A percentile compares a stretch with the other conserved stretches of the same genome.
These are phyloP conservation scores for Ochlodes sylvanus DNA, from an alignment of 2,888 invertebrate species.

Conservation along the genomic window DNA sequence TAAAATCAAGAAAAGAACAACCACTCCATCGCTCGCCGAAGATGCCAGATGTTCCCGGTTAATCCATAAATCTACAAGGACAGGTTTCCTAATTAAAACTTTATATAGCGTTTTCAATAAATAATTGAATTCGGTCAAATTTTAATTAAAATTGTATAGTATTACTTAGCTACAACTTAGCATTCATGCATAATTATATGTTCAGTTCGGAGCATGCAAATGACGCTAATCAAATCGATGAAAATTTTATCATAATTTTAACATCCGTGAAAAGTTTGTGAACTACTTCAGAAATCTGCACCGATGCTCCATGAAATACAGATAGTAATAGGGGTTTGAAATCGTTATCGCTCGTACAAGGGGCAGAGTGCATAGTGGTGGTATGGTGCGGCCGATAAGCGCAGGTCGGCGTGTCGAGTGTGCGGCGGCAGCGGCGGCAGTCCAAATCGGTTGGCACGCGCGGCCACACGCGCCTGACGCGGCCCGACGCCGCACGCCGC, in stretches of 20 bases:
- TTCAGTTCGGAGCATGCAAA: no score
- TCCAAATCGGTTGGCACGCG: slow-evolving; percentile 75
- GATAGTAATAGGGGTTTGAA: slow-evolving; percentile 49
- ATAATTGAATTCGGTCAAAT: neutral
- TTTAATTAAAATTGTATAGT: neutral
- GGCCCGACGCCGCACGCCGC: slow-evolving; percentile 62
- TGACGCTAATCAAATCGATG: no score
- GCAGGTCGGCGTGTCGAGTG: slow-evolving; percentile 56
- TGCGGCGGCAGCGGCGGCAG: slow-evolving; percentile 66
- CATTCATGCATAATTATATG: neutral
- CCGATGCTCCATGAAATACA: slow-evolving; percentile 11
- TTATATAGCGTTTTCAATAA: neutral
- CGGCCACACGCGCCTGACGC: slow-evolving; percentile 78
- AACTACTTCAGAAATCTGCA: no score
- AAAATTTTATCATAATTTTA: no score
- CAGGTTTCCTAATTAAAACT: slow-evolving; percentile 11
- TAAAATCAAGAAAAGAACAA: neutral
- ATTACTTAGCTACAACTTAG: neutral
- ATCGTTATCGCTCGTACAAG: slow-evolving; percentile 61
- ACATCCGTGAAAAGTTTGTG: no score
- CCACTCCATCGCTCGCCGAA: neutral
- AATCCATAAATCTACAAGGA: slow-evolving; percentile 2
- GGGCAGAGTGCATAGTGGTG: slow-evolving; percentile 65
- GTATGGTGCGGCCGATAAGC: slow-evolving; percentile 73
- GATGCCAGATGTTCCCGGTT: slow-evolving; percentile 1